phyloP scores from a whole-genome alignment of 2,113 vertebrate species.

The Felis chaus region DNA sequence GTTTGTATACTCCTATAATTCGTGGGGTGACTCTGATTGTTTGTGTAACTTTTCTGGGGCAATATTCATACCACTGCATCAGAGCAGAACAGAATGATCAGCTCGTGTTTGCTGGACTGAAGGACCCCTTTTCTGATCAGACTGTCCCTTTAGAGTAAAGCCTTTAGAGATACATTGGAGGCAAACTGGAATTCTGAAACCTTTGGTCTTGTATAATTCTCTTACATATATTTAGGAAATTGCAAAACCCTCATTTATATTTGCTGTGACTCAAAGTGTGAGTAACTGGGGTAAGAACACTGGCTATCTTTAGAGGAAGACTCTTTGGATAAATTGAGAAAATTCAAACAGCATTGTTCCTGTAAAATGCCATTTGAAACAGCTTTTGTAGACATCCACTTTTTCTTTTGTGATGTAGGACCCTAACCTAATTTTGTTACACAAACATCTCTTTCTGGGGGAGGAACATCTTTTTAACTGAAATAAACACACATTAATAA shows the following conservation, averaged over 20 bases:
- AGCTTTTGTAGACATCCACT: background rate
- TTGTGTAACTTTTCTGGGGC: background rate
- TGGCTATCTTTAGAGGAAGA: background rate
- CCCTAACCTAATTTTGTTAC: constrained; percentile 37
- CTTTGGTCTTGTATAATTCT: background rate
- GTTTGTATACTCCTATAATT: too few species aligned
- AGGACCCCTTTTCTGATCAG: background rate
- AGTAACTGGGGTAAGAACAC: background rate
- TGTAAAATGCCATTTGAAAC: background rate
- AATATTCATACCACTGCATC: too few species aligned
- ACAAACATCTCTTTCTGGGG: background rate
- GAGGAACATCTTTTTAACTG: constrained; percentile 5
- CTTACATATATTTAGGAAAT: background rate
- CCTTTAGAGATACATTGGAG: background rate
- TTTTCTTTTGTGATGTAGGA: background rate
- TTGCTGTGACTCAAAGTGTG: background rate
- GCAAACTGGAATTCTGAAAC: background rate
- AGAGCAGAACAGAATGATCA: background rate
- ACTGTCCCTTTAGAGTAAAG: background rate
- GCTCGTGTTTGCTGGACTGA: background rate
- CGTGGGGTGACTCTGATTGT: background rate
- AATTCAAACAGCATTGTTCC: background rate
- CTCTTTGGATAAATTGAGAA: constrained; percentile 10
- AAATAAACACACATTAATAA: constrained; percentile 32
- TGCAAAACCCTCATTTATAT: background rate